These are phyloP conservation scores for Drosophila biarmipes DNA, from an alignment of 1,140 invertebrate genomes.

Conservation along the genomic window DNA sequence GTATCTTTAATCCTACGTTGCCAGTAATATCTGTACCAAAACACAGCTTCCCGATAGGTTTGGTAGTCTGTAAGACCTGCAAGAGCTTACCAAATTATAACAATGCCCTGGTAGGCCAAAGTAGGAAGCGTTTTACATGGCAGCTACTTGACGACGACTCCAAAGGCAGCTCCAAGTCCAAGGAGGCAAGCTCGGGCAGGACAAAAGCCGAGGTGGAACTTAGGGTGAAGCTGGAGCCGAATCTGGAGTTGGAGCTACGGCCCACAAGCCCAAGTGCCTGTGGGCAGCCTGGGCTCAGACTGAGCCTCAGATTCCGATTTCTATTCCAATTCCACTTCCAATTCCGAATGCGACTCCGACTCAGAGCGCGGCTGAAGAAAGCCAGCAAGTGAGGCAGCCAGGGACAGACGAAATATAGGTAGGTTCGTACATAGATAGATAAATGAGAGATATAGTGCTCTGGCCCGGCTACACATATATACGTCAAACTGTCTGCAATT, in stretches of 20 bases:
- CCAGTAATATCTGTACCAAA: neutral
- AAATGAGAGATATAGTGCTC: conserved; percentile 81
- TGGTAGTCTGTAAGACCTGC: conserved; percentile 38
- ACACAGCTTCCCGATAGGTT: neutral
- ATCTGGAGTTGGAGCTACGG: conserved; percentile 38
- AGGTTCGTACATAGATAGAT: conserved; percentile 71
- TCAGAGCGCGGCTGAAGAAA: conserved; percentile 56
- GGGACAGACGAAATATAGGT: conserved; percentile 60
- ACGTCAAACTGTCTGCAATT: conserved; percentile 82
- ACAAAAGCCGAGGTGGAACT: conserved; percentile 17
- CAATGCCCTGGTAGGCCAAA: conserved; percentile 60
- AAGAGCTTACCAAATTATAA: conserved; percentile 72
- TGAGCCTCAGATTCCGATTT: conserved; percentile 38
- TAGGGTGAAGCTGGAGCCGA: conserved; percentile 7
- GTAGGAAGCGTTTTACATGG: conserved; percentile 78
- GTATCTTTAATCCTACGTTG: neutral
- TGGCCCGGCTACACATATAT: conserved; percentile 63
- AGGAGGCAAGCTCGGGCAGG: conserved; percentile 51
- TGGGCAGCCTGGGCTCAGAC: conserved; percentile 56
- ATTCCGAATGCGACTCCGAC: conserved; percentile 45
- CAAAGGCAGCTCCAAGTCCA: conserved; percentile 49
- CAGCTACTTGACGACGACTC: conserved; percentile 69
- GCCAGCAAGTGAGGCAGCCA: conserved; percentile 38
- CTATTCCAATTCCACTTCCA: conserved; percentile 42
- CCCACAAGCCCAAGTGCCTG: conserved; percentile 77